Base-by-base conservation (phyloP, 1,140 invertebrate species). In the Euborellia annulipes region DNA sequence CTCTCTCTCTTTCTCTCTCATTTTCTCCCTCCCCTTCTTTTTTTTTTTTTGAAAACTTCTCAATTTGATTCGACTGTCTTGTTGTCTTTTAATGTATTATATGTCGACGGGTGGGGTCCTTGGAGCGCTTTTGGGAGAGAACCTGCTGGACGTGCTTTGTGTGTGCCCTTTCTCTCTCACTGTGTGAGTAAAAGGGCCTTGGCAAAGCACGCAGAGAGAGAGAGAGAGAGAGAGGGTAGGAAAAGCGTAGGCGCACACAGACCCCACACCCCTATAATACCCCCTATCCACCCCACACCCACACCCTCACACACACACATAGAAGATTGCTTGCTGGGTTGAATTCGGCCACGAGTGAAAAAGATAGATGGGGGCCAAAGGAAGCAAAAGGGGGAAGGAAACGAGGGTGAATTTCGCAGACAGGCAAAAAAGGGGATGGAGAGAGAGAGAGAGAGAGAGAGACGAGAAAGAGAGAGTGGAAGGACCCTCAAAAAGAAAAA, bases 321-420 rank as follows among this genome's bases (percentile, higher is more conserved):
- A 4, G 23, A 27, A 27, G 23, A 27, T 27, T 27, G 23, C 23
- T 27, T 27, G 23, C 23, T 6, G 23, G 23, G 23, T 27, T 27
- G 23, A 27, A 27, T 27, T 53, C 56, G 53, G 55, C 52, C 50
- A 49, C 47, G 50, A 55, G 54, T 55, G 55, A 42, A 50, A 51
- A 48, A 46, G 49, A 53, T 50, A 48, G 42, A 52, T 36, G 42
- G 47, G 51, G 49, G 50, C 38, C 38, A 36, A 37, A 18, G 30
- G 17, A 47, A 48, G 48, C 46, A 34, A 49, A 36, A 47, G 36
- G 46, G 54, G 50, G 53, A 52, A 54, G 45, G 41, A 41, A 41
- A 37, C 36, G 22, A 3, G 43, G 23, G 23, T 27, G 42, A 37
- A 36, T n/a, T 38, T 36, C 22, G 41, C 18, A 38, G 36, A 22